Conservation (phyloP, 2,797 vertebrate genomes). For the Clarias platycephalus region DNA sequence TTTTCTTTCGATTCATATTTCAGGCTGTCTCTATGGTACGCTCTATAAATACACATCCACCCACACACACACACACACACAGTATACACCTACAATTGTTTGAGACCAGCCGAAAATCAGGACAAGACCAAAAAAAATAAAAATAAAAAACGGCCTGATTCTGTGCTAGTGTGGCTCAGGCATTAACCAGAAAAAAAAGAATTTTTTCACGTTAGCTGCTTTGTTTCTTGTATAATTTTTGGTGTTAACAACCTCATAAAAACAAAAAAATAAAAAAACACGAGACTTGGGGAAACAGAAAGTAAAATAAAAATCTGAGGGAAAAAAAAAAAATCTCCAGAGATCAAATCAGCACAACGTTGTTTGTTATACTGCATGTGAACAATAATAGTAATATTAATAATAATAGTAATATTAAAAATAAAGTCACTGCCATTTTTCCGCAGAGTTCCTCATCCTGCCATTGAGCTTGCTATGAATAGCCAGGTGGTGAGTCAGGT, state of each 20-base stretch:
- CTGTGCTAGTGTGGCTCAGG: conserved; percentile 5
- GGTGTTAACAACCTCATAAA: neutral
- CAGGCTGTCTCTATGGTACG: neutral
- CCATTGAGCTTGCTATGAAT: conserved; percentile 48
- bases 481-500: conserved; percentile 69
- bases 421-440: conserved; percentile 26
- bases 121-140: neutral
- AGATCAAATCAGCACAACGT: neutral
- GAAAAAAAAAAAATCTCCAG: neutral
- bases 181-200: neutral
- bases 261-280: neutral
- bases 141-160: too few species aligned
- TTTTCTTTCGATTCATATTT: neutral
- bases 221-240: neutral
- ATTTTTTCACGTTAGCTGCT: neutral
- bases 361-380: neutral
- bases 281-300: neutral
- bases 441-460: conserved; percentile 10
- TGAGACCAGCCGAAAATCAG: neutral
- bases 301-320: neutral
- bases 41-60: too few species aligned
- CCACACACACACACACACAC: neutral
- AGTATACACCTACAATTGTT: neutral
- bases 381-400: neutral
- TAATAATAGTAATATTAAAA: neutral